Evolutionary conservation across 2,113 vertebrate genomes (phyloP).

Genomic region (Emberiza fucata): DNA sequence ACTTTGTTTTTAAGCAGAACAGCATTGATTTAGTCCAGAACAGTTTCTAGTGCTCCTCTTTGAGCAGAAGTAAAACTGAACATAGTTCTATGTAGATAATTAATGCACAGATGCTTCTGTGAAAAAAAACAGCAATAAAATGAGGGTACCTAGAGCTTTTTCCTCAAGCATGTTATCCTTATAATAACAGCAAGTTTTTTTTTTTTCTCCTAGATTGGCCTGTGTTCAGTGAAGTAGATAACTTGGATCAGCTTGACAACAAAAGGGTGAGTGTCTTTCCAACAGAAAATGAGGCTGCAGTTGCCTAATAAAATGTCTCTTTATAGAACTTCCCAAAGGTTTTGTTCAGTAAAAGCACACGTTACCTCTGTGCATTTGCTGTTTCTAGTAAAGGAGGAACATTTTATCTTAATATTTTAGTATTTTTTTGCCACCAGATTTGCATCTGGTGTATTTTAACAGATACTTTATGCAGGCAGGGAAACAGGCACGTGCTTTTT

Average conservation of each 20-base stretch:
- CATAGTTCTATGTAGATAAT: background rate
- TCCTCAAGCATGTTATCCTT: background rate
- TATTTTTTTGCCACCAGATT: background rate
- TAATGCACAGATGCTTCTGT: background rate
- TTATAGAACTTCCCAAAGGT: background rate
- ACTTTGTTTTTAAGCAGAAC: background rate
- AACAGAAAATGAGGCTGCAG: background rate
- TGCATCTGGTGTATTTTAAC: background rate
- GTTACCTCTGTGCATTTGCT: background rate
- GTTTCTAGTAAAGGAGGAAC: background rate
- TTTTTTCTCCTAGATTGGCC: constrained; percentile 76
- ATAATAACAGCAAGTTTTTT: background rate
- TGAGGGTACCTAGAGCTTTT: background rate
- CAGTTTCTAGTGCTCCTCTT: background rate
- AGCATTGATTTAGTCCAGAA: background rate
- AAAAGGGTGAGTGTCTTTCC: constrained; percentile 79
- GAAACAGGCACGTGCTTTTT: no score
- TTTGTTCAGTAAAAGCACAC: background rate
- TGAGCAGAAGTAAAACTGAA: background rate
- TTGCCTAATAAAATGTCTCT: background rate
- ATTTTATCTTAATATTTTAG: background rate
- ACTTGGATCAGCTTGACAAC: constrained; percentile 76
- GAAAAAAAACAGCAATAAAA: background rate
- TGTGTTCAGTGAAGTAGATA: constrained; percentile 80
- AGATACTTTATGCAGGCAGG: background rate